Percentiles rank a stretch among this genome's conserved stretches.
phyloP scores from a whole-genome alignment of 2,888 invertebrate genomes.

The Agrilus mali region DNA sequence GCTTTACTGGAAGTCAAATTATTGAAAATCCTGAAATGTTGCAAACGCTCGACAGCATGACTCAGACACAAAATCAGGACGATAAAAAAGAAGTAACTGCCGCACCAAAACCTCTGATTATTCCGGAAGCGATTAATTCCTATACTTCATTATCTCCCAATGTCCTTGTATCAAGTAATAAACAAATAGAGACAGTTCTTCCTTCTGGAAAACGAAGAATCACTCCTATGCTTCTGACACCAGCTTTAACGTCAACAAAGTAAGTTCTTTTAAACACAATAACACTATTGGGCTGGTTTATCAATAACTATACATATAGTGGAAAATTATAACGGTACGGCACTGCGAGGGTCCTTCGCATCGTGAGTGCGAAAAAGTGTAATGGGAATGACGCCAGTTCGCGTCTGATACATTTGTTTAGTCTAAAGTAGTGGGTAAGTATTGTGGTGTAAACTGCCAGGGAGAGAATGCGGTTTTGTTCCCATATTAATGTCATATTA shows the following conservation, averaged over 20 bases:
- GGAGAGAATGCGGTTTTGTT: no score
- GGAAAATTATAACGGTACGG: no score
- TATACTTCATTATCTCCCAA: conserved; percentile 17
- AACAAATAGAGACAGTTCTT: conserved; percentile 88
- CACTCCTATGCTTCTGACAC: conserved; percentile 88
- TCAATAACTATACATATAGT: no score
- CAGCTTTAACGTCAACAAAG: conserved; percentile 35
- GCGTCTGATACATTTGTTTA: no score
- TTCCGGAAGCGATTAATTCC: conserved; percentile 11
- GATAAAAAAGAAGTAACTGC: conserved; percentile 12
- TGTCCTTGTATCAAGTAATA: conserved; percentile 58
- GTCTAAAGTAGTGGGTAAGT: no score
- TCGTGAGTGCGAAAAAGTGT: no score
- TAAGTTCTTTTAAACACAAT: no score
- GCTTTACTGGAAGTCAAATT: conserved; percentile 39
- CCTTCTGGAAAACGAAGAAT: conserved; percentile 92
- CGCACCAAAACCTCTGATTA: conserved; percentile 6
- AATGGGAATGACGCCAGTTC: no score
- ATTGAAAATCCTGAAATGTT: conserved; percentile 57
- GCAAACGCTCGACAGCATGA: conserved; percentile 42
- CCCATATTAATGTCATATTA: no score
- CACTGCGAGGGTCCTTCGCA: no score
- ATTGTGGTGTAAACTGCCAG: no score
- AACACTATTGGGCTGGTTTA: no score
- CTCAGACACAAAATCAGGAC: conserved; percentile 35